These are phyloP conservation scores for Criorhina ranunculi DNA, from an alignment of 2,888 invertebrate species.

Conservation along the genomic window DNA sequence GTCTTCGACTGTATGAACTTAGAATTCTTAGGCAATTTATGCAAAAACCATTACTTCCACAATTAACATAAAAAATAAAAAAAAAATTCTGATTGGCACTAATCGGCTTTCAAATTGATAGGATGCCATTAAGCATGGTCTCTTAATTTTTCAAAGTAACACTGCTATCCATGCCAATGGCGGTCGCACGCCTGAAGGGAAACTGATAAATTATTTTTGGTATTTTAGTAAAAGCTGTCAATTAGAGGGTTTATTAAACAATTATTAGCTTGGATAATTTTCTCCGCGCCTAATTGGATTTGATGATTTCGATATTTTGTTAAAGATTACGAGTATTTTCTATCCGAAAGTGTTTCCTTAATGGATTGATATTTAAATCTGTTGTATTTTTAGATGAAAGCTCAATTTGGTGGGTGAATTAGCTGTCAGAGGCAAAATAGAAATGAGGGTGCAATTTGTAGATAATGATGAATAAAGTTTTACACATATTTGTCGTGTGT, in stretches of 20 bases:
- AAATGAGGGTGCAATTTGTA: not conserved
- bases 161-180: not conserved
- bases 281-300: slow-evolving; percentile 31
- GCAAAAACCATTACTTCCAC: not conserved
- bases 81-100: slow-evolving; percentile 46
- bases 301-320: slow-evolving; percentile 32
- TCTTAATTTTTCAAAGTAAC: slow-evolving; percentile 23
- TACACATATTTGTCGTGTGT: not conserved
- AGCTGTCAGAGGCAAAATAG: not conserved
- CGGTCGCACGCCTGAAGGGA: not conserved
- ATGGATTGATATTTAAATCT: slow-evolving; percentile 10
- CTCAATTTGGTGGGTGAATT: not conserved
- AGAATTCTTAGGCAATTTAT: not conserved
- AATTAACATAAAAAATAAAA: not conserved
- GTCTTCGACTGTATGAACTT: not conserved
- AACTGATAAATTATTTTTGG: slow-evolving; percentile 47
- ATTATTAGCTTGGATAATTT: slow-evolving; percentile 49
- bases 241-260: slow-evolving; percentile 59
- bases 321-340: slow-evolving; percentile 20
- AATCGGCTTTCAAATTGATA: slow-evolving; percentile 60
- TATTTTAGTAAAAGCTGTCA: slow-evolving; percentile 36
- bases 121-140: slow-evolving; percentile 37
- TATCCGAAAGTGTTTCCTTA: not conserved
- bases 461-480: not conserved
- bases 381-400: slow-evolving; percentile 11